Evolutionary conservation across 2,113 vertebrate genomes (phyloP).

Genomic region (Takifugu flavidus): DNA sequence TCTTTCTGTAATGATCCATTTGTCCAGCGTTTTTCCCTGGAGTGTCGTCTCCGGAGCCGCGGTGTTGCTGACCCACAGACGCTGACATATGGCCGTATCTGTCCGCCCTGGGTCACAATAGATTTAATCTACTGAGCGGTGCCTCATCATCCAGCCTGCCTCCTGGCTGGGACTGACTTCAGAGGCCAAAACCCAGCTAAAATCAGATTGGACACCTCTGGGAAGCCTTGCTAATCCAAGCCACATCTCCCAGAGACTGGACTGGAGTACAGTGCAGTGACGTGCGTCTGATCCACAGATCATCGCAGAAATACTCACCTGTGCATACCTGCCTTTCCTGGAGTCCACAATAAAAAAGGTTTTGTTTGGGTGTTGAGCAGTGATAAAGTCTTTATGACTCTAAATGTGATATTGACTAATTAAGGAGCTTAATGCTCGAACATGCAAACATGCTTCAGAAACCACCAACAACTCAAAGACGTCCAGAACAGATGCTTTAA

Average conservation of each 20-base stretch:
- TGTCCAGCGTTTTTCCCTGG: too few relatives aligned
- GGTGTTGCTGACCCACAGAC: slow-evolving; percentile 12
- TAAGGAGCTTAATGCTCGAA: neutral
- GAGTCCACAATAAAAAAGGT: slow-evolving; percentile 13
- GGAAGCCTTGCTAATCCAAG: slow-evolving; percentile 27
- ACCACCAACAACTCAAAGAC: too few relatives aligned
- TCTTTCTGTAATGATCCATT: neutral
- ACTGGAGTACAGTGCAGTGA: neutral
- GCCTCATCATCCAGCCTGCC: slow-evolving; percentile 24
- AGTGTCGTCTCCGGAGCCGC: slow-evolving; percentile 1
- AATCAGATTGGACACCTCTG: slow-evolving; percentile 12
- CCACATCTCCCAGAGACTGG: slow-evolving; percentile 5
- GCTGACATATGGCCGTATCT: slow-evolving; percentile 28
- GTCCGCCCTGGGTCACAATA: slow-evolving; percentile 17
- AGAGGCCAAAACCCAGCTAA: slow-evolving; percentile 11
- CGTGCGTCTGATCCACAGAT: slow-evolving; percentile 27
- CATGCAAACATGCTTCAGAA: too few relatives aligned
- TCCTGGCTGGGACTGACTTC: slow-evolving; percentile 11
- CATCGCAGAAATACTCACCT: slow-evolving; percentile 15
- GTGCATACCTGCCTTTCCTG: slow-evolving; percentile 17
- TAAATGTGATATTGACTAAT: neutral
- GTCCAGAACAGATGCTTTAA: too few relatives aligned
- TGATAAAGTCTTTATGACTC: neutral
- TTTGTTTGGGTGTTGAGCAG: neutral
- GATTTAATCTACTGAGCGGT: slow-evolving; percentile 29